Percentiles rank a stretch among this genome's conserved stretches.
Conservation (phyloP, 2,113 vertebrate species). For the Sylvilagus bachmani region DNA sequence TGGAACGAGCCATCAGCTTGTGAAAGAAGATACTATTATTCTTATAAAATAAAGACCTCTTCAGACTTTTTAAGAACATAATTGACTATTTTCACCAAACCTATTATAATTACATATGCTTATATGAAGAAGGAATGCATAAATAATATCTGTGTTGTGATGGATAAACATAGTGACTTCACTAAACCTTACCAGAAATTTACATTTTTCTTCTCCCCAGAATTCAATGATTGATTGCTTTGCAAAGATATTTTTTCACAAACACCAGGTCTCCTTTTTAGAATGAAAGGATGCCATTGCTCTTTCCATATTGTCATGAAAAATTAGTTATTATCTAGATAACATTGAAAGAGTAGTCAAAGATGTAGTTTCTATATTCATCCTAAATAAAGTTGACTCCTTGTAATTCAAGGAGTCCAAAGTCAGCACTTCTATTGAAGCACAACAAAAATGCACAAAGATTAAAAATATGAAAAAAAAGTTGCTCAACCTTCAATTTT, state of each 20-base stretch:
- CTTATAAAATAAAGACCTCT: neutral
- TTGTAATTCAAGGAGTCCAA: neutral
- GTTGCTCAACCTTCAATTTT: neutral
- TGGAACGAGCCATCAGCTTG: neutral
- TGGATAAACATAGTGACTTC: neutral
- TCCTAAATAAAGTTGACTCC: neutral
- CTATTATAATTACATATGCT: neutral
- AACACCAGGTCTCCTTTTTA: neutral
- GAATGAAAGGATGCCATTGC: neutral
- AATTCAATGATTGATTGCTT: neutral
- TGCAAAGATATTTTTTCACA: neutral
- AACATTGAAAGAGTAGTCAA: neutral
- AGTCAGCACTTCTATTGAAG: neutral
- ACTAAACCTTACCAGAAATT: neutral
- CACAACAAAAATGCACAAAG: neutral
- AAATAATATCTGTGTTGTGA: neutral
- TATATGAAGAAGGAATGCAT: neutral
- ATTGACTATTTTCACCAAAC: neutral
- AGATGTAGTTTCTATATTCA: neutral
- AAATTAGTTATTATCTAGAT: neutral
- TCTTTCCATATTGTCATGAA: neutral
- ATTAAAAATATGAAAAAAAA: neutral
- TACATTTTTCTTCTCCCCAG: neutral
- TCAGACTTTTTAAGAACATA: neutral
- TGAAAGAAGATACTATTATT: neutral